Base-by-base conservation (phyloP, 37 sponge, comb jelly and placozoan species). In the Spongilla lacustris region DNA sequence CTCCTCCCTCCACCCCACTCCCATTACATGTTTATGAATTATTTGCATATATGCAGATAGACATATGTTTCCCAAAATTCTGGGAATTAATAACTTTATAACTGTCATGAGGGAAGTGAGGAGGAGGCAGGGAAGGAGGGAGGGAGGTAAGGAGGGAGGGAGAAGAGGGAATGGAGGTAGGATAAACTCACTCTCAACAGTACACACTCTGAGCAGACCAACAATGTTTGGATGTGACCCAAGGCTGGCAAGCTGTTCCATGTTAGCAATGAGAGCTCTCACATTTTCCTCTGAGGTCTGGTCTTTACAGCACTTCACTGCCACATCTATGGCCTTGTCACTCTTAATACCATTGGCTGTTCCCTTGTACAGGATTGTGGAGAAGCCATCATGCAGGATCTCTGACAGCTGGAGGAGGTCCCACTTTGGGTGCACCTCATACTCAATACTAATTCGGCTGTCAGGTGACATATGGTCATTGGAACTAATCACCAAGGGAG, bases 171-270 rank as follows among this genome's bases (percentile, higher is more conserved):
- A 34, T 27, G 76, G 28, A 29, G 4, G 33, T 19, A 46, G 46
- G 46, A 46, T 19, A 1, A 1, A 79, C 88, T 83, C 67, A 87
- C 84, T 83, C 80, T 82, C 86, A 58, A 88, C 81, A 31, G 83
- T 82, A 38, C 86, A 87, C 50, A 87, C 82, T 79, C 91, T 72
- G 26, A 90, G 67, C 0, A 94, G 81, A 28, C 81, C 80, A 5
- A 94, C 83, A 3, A 94, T 77, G 77, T 90, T 87, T 0, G 77
- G 78, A 50, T 94, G 94, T 0, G 75, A 71, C n/a, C 73, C 91
- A 25, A 94, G 69, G 25, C 76, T 34, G 19, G 91, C 35, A 50
- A 94, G 70, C 76, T 72, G 68, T 41, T 90, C 84, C 84, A 94
- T 94, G 28, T 94, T 88, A 68, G 26, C 73, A 6, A 81, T 5